Conservation (phyloP, 2,888 invertebrate species). For the Anarsia innoxiella region DNA sequence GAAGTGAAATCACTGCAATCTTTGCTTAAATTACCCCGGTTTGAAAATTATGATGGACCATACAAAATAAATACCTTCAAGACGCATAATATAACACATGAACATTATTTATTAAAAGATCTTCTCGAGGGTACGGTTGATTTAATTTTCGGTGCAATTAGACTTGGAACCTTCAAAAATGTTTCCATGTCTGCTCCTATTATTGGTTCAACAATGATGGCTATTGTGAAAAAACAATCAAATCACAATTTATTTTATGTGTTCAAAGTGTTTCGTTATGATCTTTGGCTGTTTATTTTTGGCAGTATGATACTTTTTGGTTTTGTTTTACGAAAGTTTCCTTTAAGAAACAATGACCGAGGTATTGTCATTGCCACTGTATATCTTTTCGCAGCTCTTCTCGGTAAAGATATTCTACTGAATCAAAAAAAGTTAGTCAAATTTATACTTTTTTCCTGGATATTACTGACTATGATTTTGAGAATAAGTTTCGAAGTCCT, state of each 20-base stretch:
- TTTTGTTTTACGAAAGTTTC: not conserved
- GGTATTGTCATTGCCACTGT: not conserved
- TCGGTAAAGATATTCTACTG: not conserved
- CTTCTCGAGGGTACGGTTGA: not conserved
- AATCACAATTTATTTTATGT: not conserved
- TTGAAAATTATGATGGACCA: too few relatives aligned
- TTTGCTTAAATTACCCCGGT: too few relatives aligned
- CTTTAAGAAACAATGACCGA: not conserved
- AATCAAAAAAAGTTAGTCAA: not conserved
- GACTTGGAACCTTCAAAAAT: not conserved
- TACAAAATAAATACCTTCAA: too few relatives aligned
- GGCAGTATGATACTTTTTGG: not conserved
- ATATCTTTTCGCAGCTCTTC: not conserved
- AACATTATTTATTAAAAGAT: not conserved
- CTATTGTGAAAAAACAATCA: not conserved
- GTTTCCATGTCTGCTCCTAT: not conserved
- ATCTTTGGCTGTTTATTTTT: not conserved
- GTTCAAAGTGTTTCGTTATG: not conserved
- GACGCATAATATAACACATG: too few relatives aligned
- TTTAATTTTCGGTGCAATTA: not conserved
- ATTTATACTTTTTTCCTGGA: not conserved
- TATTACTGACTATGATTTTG: not conserved
- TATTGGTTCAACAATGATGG: not conserved
- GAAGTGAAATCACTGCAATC: too few relatives aligned
- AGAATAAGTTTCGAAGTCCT: not conserved